phyloP scores from a whole-genome alignment of 2,113 vertebrate genomes.

The Oreotrochilus melanogaster region DNA sequence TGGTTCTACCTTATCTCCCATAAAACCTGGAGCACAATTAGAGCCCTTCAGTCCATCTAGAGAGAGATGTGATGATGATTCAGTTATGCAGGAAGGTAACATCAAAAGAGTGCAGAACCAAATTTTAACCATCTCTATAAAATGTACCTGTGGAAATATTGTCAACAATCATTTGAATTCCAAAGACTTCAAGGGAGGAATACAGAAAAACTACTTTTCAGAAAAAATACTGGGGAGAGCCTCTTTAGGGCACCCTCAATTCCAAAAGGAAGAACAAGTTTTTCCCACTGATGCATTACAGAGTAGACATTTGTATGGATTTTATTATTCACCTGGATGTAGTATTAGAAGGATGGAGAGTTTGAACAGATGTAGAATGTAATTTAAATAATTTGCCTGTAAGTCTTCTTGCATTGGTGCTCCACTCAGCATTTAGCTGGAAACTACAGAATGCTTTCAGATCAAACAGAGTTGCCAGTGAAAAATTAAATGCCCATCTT shows the following conservation, averaged over 20 bases:
- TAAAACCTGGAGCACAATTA: not conserved
- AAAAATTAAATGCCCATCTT: not conserved
- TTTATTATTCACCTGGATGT: not conserved
- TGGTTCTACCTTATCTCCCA: not conserved
- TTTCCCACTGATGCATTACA: not conserved
- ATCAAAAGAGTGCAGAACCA: conserved; percentile 25
- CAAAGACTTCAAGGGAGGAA: not conserved
- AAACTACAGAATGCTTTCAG: conserved; percentile 15
- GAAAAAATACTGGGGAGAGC: not conserved
- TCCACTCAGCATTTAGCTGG: conserved; percentile 24
- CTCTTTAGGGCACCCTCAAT: not conserved
- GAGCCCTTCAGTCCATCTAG: not conserved
- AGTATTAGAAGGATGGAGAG: not conserved
- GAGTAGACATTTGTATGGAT: not conserved
- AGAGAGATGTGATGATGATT: not conserved
- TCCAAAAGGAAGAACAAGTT: not conserved
- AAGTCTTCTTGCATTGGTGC: conserved; percentile 37
- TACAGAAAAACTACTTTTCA: not conserved
- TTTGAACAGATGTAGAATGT: conserved; percentile 43
- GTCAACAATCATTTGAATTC: not conserved
- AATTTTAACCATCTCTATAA: conserved; percentile 7
- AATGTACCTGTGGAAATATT: conserved; percentile 7
- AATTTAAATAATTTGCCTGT: conserved; percentile 30
- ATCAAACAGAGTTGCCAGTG: not conserved
- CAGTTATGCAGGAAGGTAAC: not conserved